Percentiles rank a stretch among this genome's conserved stretches.
Conservation (phyloP, 2,113 vertebrate genomes). For the Neodon shergylaensis region DNA sequence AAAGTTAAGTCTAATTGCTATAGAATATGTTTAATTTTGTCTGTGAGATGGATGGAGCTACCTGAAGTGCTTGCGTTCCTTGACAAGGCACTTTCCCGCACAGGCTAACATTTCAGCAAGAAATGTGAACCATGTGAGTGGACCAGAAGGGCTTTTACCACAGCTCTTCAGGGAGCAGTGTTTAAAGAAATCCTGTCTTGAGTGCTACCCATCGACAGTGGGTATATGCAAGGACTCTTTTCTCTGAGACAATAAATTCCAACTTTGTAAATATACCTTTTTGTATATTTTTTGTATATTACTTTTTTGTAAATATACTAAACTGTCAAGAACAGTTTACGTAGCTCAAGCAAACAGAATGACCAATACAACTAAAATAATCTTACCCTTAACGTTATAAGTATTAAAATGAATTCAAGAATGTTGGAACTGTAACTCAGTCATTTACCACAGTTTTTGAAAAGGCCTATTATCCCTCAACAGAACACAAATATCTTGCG, state of each 20-base stretch:
- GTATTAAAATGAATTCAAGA: not conserved
- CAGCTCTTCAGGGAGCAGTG: not conserved
- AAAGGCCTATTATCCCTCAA: not conserved
- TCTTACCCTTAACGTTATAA: not conserved
- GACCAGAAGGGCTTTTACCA: not conserved
- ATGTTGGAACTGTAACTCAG: not conserved
- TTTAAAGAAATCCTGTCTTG: not conserved
- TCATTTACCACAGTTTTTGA: not conserved
- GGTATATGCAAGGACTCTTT: not conserved
- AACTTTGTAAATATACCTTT: not conserved
- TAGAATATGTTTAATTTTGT: not conserved
- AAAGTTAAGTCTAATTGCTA: not conserved
- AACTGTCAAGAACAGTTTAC: not conserved
- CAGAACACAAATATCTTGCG: not conserved
- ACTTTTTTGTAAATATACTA: not conserved
- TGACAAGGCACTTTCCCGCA: not conserved
- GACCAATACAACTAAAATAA: not conserved
- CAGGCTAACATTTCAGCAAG: not conserved
- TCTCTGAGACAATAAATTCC: not conserved
- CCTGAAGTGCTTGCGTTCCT: not conserved
- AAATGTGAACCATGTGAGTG: accelerated
- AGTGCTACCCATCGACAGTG: not conserved
- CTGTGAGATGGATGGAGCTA: not conserved
- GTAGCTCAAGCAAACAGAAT: not conserved
- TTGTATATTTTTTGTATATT: too few relatives aligned